Base-by-base conservation (phyloP, 2,797 vertebrate species). In the Halcyon smyrnensis region DNA sequence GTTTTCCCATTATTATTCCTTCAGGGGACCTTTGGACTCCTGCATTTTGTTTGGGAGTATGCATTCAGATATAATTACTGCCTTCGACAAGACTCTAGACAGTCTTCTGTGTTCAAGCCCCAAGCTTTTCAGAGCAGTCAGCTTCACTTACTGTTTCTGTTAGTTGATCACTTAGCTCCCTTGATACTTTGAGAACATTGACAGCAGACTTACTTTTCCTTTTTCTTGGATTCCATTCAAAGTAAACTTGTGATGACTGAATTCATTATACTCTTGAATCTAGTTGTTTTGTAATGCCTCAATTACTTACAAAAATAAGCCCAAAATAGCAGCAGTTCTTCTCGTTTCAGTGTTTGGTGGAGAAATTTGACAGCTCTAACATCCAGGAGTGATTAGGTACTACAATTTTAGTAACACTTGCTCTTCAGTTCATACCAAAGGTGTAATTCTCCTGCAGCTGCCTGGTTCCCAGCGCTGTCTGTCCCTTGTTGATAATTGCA, bases 371-470 rank as follows among this genome's bases (percentile, higher is more conserved):
- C 91, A 79, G 64, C 84, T 92, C 24, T 57, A 86, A 39, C 25
- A 34, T 85, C 65, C 83, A 62, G 73, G 62, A 93, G 67, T 94
- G 93, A 70, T 36, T 63, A 65, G 15, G 63, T 3, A 2, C 56
- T 91, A 41, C 89, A 79, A 30, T 95, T 92, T 87, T 56, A 85
- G 75, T 91, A 74, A 59, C 74, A 21, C 36, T 74, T 89, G 30
- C n/a, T 91, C 93, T 82, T 93, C 63, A 67, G 54, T 76, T 93
- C 39, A 19, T 89, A 63, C 43, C 71, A 73, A 43, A 67, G 51
- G 25, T 65, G 60, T 76, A 82, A 46, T 76, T 90, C 70, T 90
- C 11, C 28, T 90, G 78, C 78, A 94, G 70, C 77, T 93, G 74
- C 67, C 69, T 9, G 1, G 53, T 78, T 94, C 34, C 74, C 62